Percentiles rank a stretch among this genome's conserved stretches.
phyloP scores from a whole-genome alignment of 2,797 vertebrate species.

The Pteronotus mesoamericanus region DNA sequence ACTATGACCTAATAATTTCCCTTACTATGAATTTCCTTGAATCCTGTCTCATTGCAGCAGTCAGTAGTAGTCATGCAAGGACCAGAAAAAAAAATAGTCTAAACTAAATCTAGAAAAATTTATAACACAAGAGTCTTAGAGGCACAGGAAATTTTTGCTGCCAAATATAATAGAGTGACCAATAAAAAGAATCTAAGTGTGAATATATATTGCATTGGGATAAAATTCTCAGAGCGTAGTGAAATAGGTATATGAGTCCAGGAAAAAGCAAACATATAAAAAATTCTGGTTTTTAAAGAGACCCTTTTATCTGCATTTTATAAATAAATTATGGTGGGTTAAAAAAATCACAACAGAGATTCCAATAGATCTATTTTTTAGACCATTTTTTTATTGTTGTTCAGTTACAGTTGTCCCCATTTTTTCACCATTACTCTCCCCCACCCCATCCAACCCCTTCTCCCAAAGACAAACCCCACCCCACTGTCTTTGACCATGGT shows the following conservation, averaged over 20 bases:
- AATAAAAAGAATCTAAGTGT: neutral
- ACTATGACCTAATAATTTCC: neutral
- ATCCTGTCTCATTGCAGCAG: too few relatives aligned
- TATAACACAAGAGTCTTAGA: neutral
- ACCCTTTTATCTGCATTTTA: neutral
- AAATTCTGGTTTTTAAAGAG: neutral
- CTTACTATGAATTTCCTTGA: neutral
- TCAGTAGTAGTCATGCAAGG: too few relatives aligned
- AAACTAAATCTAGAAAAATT: neutral
- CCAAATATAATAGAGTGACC: neutral
- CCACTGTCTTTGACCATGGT: too few relatives aligned
- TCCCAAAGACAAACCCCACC: too few relatives aligned
- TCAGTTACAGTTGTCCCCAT: too few relatives aligned
- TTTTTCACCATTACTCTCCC: too few relatives aligned
- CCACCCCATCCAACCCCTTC: too few relatives aligned
- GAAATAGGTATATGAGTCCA: neutral
- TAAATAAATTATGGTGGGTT: neutral
- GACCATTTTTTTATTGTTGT: too few relatives aligned
- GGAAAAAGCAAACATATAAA: neutral
- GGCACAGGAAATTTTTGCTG: neutral
- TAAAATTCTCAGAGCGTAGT: neutral
- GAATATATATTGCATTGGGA: neutral
- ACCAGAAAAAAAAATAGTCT: too few relatives aligned
- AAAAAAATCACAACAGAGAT: neutral
- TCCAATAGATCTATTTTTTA: neutral